Evolutionary conservation across 2,797 vertebrate genomes (phyloP).

Genomic region (Chiroxiphia lanceolata): DNA sequence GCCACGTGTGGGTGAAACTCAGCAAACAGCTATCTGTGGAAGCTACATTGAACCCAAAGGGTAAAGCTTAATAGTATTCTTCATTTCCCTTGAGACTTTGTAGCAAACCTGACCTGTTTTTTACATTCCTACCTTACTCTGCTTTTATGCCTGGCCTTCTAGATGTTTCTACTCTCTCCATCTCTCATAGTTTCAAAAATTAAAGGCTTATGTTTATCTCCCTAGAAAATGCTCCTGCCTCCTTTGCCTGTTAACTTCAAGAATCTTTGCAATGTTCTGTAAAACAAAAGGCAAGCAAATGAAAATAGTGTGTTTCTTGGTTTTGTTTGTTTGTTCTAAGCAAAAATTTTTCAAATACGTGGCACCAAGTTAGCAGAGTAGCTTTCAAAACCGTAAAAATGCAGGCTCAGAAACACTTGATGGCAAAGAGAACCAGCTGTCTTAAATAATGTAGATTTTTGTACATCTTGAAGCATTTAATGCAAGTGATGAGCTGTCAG

Average conservation of each 20-base stretch:
- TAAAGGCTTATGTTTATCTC: neutral
- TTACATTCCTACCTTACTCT: neutral
- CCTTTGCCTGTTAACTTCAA: neutral
- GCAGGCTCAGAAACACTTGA: neutral
- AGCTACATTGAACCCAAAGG: neutral
- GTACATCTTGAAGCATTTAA: neutral
- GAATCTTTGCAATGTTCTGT: neutral
- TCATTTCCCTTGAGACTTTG: neutral
- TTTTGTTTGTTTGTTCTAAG: neutral
- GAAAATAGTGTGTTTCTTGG: neutral
- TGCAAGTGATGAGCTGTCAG: neutral
- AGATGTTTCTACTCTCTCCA: neutral
- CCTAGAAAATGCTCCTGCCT: neutral
- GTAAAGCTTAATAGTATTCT: neutral
- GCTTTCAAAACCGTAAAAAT: neutral
- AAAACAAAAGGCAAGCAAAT: neutral
- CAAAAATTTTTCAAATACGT: neutral
- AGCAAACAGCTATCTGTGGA: neutral
- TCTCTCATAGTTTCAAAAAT: neutral
- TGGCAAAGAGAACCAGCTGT: neutral
- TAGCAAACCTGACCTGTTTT: neutral
- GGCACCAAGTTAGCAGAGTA: neutral
- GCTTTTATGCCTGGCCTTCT: neutral
- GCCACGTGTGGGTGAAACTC: neutral
- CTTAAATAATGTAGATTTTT: neutral